A percentile compares a stretch with the other conserved stretches of the same genome.
phyloP scores from a whole-genome alignment of 1,140 invertebrate species.

The Camponotus vicinus region DNA sequence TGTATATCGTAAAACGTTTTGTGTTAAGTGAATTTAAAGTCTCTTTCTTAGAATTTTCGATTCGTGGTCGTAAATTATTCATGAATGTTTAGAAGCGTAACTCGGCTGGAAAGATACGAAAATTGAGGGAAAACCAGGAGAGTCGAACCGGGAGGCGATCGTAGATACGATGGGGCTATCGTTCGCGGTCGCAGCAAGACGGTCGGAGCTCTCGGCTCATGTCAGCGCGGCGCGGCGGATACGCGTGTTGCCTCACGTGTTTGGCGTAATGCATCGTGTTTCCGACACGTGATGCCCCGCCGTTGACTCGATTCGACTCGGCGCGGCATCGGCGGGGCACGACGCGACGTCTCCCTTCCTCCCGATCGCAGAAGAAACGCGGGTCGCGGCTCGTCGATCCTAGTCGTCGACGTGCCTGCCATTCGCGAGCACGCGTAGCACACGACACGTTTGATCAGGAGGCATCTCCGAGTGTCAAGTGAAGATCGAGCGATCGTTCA shows the following conservation, averaged over 20 bases:
- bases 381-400: slow-evolving; percentile 54
- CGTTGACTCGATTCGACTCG: slow-evolving; percentile 50
- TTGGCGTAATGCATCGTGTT: slow-evolving; percentile 75
- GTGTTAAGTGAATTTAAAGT: not conserved
- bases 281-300: slow-evolving; percentile 73
- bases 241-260: slow-evolving; percentile 78
- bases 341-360: slow-evolving; percentile 66
- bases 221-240: slow-evolving; percentile 7
- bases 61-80: slow-evolving; percentile 5
- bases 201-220: too few relatives aligned
- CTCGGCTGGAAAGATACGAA: not conserved
- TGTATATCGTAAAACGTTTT: not conserved
- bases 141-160: not conserved
- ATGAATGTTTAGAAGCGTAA: not conserved
- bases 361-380: slow-evolving; percentile 63
- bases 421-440: slow-evolving; percentile 58
- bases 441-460: not conserved
- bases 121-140: not conserved
- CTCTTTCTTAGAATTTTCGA: not conserved
- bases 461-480: not conserved
- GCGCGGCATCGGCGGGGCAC: not conserved
- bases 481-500: not conserved
- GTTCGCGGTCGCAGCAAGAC: not conserved
- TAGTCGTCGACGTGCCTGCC: slow-evolving; percentile 70
- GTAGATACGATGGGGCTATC: not conserved